Percentiles rank a stretch among this genome's conserved stretches.
Evolutionary conservation across 2,888 invertebrate genomes (phyloP).

Genomic region (Meganola albula): DNA sequence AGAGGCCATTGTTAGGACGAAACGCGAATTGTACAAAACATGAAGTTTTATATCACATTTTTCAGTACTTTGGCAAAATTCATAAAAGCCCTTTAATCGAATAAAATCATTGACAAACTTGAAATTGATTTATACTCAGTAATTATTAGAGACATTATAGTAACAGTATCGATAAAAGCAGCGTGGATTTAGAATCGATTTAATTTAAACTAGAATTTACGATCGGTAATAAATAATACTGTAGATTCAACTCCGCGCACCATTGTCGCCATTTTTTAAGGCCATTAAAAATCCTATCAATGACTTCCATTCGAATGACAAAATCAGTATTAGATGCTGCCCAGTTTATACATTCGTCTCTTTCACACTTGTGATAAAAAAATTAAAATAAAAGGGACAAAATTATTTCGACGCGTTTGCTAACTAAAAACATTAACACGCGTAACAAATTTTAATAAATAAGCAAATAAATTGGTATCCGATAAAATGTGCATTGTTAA

Average conservation of each 20-base stretch:
- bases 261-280: constrained; percentile 72
- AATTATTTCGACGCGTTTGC: constrained; percentile 39
- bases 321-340: constrained; percentile 54
- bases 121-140: constrained; percentile 57
- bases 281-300: constrained; percentile 75
- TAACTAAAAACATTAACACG: constrained; percentile 54
- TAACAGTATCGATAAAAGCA: constrained; percentile 53
- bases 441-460: constrained; percentile 75
- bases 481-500: constrained; percentile 68
- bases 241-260: constrained; percentile 55
- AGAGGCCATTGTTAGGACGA: constrained; percentile 26
- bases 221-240: constrained; percentile 66
- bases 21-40: constrained; percentile 24
- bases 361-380: constrained; percentile 36
- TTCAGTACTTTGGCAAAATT: constrained; percentile 6
- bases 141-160: constrained; percentile 57
- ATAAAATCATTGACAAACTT: constrained; percentile 27
- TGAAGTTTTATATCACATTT: constrained; percentile 8
- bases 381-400: constrained; percentile 39
- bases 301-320: constrained; percentile 58
- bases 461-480: constrained; percentile 72
- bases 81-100: no score
- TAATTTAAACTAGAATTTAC: constrained; percentile 72
- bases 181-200: constrained; percentile 62
- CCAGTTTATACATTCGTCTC: constrained; percentile 42